Base-by-base conservation (phyloP, 1,140 invertebrate genomes). In the Delia radicum region DNA sequence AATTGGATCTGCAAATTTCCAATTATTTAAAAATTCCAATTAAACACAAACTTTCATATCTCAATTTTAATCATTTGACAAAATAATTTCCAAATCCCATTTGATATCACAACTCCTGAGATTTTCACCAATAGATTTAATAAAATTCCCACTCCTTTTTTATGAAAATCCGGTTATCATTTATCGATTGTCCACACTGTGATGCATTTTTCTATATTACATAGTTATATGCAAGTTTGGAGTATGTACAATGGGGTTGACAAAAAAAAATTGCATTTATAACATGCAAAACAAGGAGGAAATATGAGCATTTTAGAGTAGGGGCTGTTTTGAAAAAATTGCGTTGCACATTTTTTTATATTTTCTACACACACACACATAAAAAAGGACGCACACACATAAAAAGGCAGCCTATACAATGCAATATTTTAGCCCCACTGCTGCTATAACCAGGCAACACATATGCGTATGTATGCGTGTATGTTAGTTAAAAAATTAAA, bases 261-360 rank as follows among this genome's bases (percentile, higher is more conserved):
- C 48, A 55, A 55, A 55, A 55, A 55, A 37, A 37, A 21, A 5
- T 18, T 0, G 15, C 3, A 18, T 21, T 55, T 55, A 55, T 55
- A 10, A 55, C 2, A 69, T 0, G n/a, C 29, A 31, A 13, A 31
- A 18, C 10, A 29, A 31, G 63, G n/a, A 29, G n/a, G 63, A 18
- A 33, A 18, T 67, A 0, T 7, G 18, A 31, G 7, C 6, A 6
- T n/a, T 67, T 31, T 3, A 31, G 63, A 29, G 28, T 29, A 55
- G 28, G 63, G 63, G 29, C n/a, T 67, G 63, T 31, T 67, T 69
- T 69, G 29, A 69, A 69, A 69, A 69, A 69, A 69, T 69, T 21
- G 4, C 29, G 31, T 69, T 33, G 31, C 65, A 69, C 29, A 69
- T 10, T 55, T 55, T 55, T 48, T 46, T n/a, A n/a, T n/a, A n/a